phyloP scores from a whole-genome alignment of 1,140 invertebrate species.

The Aphaenogaster floridana region DNA sequence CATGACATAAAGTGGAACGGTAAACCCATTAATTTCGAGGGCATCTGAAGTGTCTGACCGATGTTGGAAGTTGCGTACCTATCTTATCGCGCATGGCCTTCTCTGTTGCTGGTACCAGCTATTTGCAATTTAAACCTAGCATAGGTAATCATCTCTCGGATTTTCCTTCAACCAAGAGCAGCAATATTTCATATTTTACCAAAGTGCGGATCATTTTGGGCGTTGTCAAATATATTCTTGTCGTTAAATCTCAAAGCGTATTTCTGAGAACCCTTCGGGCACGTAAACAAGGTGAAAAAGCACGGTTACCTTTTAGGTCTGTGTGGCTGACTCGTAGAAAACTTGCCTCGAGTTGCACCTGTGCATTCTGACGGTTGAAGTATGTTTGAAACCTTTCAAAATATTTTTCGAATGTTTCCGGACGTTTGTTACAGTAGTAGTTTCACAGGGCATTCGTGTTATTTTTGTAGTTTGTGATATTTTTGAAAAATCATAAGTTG shows the following conservation, averaged over 20 bases:
- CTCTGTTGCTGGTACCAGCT: not conserved
- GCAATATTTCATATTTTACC: slow-evolving; percentile 44
- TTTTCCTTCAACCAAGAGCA: slow-evolving; percentile 26
- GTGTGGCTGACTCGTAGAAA: not conserved
- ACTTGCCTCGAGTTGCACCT: slow-evolving; percentile 5
- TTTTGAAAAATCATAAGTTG: not conserved
- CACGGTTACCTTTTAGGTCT: slow-evolving; percentile 9
- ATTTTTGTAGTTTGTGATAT: not conserved
- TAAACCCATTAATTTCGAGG: slow-evolving; percentile 50
- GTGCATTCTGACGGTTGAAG: not conserved
- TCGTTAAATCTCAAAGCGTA: slow-evolving; percentile 54
- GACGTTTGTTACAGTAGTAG: not conserved
- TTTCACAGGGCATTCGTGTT: not conserved
- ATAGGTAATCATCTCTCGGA: slow-evolving; percentile 50
- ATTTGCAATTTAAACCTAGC: slow-evolving; percentile 70
- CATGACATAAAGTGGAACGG: slow-evolving; percentile 23
- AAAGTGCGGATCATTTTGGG: slow-evolving; percentile 25
- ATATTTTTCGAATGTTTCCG: slow-evolving; percentile 33
- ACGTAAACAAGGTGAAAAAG: slow-evolving; percentile 38
- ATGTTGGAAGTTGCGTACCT: slow-evolving; percentile 37
- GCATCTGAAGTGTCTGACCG: slow-evolving; percentile 12
- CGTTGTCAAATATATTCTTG: slow-evolving; percentile 49
- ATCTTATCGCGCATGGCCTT: not conserved
- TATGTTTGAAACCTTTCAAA: slow-evolving; percentile 8
- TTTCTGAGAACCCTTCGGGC: not conserved